Evolutionary conservation across 2,113 vertebrate species (phyloP).

Genomic region (Pedetes capensis): DNA sequence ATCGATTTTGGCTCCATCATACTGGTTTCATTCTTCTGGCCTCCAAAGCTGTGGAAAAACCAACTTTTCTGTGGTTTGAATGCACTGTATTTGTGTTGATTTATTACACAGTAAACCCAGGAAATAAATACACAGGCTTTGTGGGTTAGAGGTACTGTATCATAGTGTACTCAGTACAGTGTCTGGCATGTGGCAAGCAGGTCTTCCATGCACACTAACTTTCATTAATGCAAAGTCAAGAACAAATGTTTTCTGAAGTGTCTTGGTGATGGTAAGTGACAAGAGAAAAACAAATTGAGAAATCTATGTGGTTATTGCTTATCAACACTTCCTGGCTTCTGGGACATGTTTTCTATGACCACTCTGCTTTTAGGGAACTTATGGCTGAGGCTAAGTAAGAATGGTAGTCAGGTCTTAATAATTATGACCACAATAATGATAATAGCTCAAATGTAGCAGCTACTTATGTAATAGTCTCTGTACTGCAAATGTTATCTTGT

Average conservation of each 20-base stretch:
- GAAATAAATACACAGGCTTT: not conserved
- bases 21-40: not conserved
- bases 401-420: not conserved
- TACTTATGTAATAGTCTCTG: not conserved
- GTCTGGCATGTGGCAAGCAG: not conserved
- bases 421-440: not conserved
- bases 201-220: not conserved
- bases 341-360: not conserved
- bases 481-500: not conserved
- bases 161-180: not conserved
- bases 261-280: not conserved
- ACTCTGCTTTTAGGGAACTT: not conserved
- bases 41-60: not conserved
- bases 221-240: not conserved
- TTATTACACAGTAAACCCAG: not conserved
- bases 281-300: conserved; percentile 41
- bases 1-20: not conserved
- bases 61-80: not conserved
- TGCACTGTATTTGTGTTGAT: not conserved
- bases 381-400: not conserved
- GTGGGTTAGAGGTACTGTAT: not conserved
- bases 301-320: not conserved
- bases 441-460: not conserved
- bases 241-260: not conserved
- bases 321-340: not conserved